Base-by-base conservation (phyloP, 1,140 invertebrate genomes). In the Thrips palmi region DNA sequence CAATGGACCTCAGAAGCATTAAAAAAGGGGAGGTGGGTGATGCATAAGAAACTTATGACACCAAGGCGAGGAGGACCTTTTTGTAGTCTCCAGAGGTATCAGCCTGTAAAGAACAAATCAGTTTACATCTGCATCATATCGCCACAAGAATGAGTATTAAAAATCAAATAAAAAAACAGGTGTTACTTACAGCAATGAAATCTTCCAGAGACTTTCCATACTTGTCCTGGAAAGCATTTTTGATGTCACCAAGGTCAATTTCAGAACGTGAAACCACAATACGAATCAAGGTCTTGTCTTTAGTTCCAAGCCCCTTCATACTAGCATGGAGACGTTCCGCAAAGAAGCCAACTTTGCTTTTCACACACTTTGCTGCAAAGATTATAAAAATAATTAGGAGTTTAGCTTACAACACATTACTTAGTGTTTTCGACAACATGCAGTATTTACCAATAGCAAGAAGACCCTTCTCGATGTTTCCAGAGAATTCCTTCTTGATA, bases 51-150 rank as follows among this genome's bases (percentile, higher is more conserved):
- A 33, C 15, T 46, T 40, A 48, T 5, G 66, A 55, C 43, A 86
- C 68, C 51, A 89, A 62, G 47, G 79, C 74, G 52, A 88, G 66
- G 49, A 91, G 70, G 49, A 84, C 71, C 60, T 74, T 77, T 64
- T 80, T 87, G 69, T 88, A 89, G 67, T 91, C 82, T 43, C 86
- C 85, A 48, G 82, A 85, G 41, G 84, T 89, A 57, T 92, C 85
- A 47, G 73, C 79, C 77, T 87, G 69, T 43, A 79, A 72, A 56
- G 30, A 31, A 30, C 24, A 7, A 27, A 8, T 27, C 7, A 8
- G 12, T 8, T 27, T 27, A 27, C 7, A 27, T 8, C 12, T 27
- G 12, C 7, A 8, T 27, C 24, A 8, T 12, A 7, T 27, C 7
- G 24, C 12, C 7, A 35, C 7, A 11, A 35, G 10, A 21, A 35